Conservation (phyloP, 2,113 vertebrate genomes). For the Prionailurus bengalensis region DNA sequence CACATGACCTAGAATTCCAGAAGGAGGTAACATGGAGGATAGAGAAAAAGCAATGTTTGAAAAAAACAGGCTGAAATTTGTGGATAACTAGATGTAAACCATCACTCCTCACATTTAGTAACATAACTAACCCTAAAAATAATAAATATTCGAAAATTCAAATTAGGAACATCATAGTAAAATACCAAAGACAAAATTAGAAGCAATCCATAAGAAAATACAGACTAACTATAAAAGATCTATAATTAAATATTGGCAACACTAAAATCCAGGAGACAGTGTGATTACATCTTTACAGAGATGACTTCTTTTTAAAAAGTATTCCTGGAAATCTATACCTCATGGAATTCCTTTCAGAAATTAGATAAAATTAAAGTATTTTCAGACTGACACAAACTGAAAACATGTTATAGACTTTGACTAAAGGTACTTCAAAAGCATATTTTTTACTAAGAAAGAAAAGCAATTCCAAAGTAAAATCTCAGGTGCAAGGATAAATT, state of each 20-base stretch:
- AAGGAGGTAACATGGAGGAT: background rate
- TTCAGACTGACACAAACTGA: background rate
- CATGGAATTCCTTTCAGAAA: background rate
- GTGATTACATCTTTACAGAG: background rate
- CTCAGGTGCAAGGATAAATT: background rate
- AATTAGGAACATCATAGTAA: background rate
- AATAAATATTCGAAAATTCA: background rate
- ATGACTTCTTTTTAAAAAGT: background rate
- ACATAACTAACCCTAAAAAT: background rate
- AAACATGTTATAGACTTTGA: background rate
- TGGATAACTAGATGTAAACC: background rate
- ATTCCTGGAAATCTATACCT: background rate
- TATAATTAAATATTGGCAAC: background rate
- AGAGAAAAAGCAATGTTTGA: background rate
- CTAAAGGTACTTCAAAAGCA: background rate
- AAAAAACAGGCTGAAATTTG: background rate
- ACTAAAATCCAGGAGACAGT: background rate
- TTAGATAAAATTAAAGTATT: background rate
- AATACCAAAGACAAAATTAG: slow-evolving; percentile 23
- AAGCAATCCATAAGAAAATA: background rate
- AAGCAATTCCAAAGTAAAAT: background rate
- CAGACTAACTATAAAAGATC: background rate
- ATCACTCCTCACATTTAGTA: background rate
- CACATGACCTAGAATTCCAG: background rate
- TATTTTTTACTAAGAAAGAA: background rate